A percentile compares a stretch with the other conserved stretches of the same genome.
phyloP scores from a whole-genome alignment of 1,140 invertebrate genomes.

The Neelides sp. region DNA sequence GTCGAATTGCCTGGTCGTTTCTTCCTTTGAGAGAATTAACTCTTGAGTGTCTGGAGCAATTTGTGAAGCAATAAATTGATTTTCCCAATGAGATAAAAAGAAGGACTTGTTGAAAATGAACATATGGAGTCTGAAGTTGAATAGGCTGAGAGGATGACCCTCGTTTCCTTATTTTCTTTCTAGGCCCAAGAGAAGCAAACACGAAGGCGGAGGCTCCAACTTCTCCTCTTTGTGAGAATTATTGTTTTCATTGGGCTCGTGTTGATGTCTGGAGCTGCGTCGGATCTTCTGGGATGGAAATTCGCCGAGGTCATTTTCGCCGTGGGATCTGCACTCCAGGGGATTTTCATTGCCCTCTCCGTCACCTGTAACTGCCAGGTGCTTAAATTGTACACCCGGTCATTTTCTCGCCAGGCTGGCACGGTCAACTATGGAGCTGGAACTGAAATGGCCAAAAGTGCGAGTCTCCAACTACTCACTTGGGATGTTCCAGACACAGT shows the following conservation, averaged over 20 bases:
- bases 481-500: conserved; percentile 40
- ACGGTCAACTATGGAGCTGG: conserved; percentile 37
- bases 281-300: conserved; percentile 19
- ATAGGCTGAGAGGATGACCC: too few relatives aligned
- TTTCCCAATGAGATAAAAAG: not conserved
- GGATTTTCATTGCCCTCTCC: conserved; percentile 47
- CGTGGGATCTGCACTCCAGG: conserved; percentile 41
- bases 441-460: conserved; percentile 41
- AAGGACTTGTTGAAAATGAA: not conserved
- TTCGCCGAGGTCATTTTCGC: conserved; percentile 39
- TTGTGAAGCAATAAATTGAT: not conserved
- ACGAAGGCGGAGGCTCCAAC: conserved; percentile 43
- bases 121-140: too few relatives aligned
- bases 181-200: conserved; percentile 46
- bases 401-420: conserved; percentile 13
- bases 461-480: conserved; percentile 42
- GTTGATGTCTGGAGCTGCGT: conserved; percentile 30
- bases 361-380: conserved; percentile 53
- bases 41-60: too few relatives aligned
- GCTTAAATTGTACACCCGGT: conserved; percentile 41
- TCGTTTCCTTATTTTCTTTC: conserved; percentile 7
- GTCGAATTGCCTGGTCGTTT: too few relatives aligned
- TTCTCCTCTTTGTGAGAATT: conserved; percentile 48
- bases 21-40: too few relatives aligned
- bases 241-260: conserved; percentile 35